A percentile compares a stretch with the other conserved stretches of the same genome.
These are phyloP conservation scores for Drosophila funebris DNA, from an alignment of 1,140 invertebrate species.

Conservation along the genomic window DNA sequence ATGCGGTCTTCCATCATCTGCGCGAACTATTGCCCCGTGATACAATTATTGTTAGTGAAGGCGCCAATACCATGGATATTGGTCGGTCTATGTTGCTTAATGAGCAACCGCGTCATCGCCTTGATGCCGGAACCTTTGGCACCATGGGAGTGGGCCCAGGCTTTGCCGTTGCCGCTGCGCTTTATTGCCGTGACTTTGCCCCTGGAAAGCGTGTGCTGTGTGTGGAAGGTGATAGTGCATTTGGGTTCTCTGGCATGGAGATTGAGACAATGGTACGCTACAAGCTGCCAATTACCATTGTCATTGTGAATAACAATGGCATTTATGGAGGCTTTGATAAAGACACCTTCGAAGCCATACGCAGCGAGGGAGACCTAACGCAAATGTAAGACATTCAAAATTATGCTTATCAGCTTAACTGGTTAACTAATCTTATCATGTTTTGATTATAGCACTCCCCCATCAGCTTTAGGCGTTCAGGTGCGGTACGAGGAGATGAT, in stretches of 20 bases:
- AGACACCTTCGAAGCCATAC: slow-evolving; percentile 89
- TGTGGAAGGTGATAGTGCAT: slow-evolving; percentile 97
- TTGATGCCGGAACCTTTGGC: slow-evolving; percentile 97
- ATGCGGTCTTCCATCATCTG: slow-evolving; percentile 93
- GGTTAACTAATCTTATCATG: slow-evolving; percentile 52
- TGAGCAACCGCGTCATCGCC: slow-evolving; percentile 91
- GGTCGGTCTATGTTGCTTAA: slow-evolving; percentile 95
- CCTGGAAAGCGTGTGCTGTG: slow-evolving; percentile 93
- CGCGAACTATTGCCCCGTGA: slow-evolving; percentile 90
- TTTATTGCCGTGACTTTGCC: slow-evolving; percentile 92
- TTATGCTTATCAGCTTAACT: slow-evolving; percentile 45
- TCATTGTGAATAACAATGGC: slow-evolving; percentile 98
- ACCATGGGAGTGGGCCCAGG: slow-evolving; percentile 98
- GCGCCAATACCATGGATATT: slow-evolving; percentile 99
- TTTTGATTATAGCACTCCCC: slow-evolving; percentile 89
- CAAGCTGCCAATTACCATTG: slow-evolving; percentile 94
- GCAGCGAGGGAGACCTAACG: slow-evolving; percentile 87
- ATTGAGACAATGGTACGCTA: slow-evolving; percentile 98
- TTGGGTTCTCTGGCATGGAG: slow-evolving; percentile 99
- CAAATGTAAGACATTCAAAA: slow-evolving; percentile 85
- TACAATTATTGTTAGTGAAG: slow-evolving; percentile 97
- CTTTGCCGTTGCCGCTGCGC: slow-evolving; percentile 95
- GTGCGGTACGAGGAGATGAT: slow-evolving; percentile 96
- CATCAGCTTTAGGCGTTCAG: slow-evolving; percentile 90
- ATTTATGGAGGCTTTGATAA: slow-evolving; percentile 94